Evolutionary conservation across 2,888 invertebrate genomes (phyloP).

Genomic region (Thumatha senex): DNA sequence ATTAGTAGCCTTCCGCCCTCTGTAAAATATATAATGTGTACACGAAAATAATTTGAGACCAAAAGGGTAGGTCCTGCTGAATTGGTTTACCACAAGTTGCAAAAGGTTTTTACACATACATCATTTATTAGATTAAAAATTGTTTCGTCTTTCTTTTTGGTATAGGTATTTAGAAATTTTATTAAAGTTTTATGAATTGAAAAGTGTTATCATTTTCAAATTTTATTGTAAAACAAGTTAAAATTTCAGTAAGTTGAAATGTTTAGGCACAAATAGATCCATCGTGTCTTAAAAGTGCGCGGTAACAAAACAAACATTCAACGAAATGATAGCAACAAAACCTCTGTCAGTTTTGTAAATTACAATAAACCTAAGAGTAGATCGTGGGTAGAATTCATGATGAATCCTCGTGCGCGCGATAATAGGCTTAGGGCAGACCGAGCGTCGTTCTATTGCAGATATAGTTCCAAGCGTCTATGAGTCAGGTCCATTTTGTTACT

Average conservation of each 20-base stretch:
- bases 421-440: conserved; percentile 65
- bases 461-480: conserved; percentile 60
- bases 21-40: conserved; percentile 57
- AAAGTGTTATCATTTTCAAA: background rate
- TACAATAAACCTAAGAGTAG: conserved; percentile 76
- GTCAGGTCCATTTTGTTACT: conserved; percentile 52
- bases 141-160: conserved; percentile 29
- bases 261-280: conserved; percentile 29
- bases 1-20: conserved; percentile 68
- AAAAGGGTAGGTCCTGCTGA: conserved; percentile 48
- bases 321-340: conserved; percentile 67
- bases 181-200: conserved; percentile 17
- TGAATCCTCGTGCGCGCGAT: conserved; percentile 62
- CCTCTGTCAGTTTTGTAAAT: conserved; percentile 79
- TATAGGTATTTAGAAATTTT: conserved; percentile 21
- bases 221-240: too few relatives aligned
- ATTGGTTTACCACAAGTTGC: conserved; percentile 49
- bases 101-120: conserved; percentile 33
- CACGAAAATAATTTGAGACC: conserved; percentile 53
- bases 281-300: conserved; percentile 40
- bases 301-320: conserved; percentile 66
- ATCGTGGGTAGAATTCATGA: conserved; percentile 75
- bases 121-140: conserved; percentile 19
- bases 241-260: conserved; percentile 7
- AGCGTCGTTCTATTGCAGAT: conserved; percentile 55